phyloP scores from a whole-genome alignment of 1,140 invertebrate genomes.

The Centruroides vittatus region DNA sequence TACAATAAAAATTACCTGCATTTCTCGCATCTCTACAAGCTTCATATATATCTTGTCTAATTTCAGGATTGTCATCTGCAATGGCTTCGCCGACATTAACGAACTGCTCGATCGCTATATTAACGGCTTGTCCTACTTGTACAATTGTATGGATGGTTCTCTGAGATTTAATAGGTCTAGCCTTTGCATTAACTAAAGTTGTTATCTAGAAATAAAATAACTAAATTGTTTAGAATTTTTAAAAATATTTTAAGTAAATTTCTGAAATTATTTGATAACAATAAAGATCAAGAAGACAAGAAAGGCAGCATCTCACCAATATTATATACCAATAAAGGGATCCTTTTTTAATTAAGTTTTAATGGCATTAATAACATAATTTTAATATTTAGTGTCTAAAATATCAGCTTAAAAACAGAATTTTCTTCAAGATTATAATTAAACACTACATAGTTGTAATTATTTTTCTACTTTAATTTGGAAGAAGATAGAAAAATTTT shows the following conservation, averaged over 20 bases:
- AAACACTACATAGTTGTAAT: too few relatives aligned
- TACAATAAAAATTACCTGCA: conserved; percentile 51
- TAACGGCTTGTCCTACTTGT: conserved; percentile 89
- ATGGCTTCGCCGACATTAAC: conserved; percentile 96
- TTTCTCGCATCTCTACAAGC: conserved; percentile 90
- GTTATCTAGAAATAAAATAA: conserved; percentile 57
- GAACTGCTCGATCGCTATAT: conserved; percentile 91
- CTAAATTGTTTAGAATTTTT: conserved; percentile 12
- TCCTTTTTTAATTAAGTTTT: neutral
- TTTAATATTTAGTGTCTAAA: too few relatives aligned
- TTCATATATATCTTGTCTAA: conserved; percentile 92
- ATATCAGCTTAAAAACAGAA: too few relatives aligned
- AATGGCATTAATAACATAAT: too few relatives aligned
- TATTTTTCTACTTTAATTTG: too few relatives aligned
- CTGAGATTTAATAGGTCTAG: conserved; percentile 36
- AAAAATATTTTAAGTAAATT: neutral
- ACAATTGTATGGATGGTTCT: conserved; percentile 56
- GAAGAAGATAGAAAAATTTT: too few relatives aligned
- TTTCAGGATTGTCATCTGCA: conserved; percentile 93
- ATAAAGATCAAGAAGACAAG: neutral
- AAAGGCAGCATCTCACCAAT: neutral
- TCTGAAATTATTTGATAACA: neutral
- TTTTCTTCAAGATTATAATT: too few relatives aligned
- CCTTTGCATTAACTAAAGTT: conserved; percentile 57
- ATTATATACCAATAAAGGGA: neutral